Evolutionary conservation across 2,797 vertebrate genomes (phyloP).

Genomic region (Cacajao melanocephalus): DNA sequence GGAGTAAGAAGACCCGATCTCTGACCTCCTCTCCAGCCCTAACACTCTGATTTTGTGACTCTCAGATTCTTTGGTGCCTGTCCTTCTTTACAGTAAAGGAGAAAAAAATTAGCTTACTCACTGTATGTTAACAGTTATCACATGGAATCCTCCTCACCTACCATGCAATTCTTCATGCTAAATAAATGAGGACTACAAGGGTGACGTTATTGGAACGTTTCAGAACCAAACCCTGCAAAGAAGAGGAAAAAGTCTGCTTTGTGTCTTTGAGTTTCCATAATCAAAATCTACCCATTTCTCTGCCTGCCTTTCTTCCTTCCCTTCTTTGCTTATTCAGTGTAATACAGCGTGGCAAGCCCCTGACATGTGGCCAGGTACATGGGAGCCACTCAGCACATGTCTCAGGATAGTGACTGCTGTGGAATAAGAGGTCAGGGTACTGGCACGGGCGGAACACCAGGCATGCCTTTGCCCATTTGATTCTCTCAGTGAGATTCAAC

Average conservation of each 20-base stretch:
- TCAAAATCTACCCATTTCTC: background rate
- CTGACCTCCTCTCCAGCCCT: background rate
- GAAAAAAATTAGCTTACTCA: background rate
- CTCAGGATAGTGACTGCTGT: rapidly evolving
- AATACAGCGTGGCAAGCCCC: rapidly evolving
- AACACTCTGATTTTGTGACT: background rate
- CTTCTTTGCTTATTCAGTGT: too few species aligned
- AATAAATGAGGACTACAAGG: background rate
- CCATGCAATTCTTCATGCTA: background rate
- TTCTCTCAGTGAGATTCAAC: background rate
- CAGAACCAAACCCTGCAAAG: background rate
- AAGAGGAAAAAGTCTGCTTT: background rate
- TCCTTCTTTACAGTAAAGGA: background rate
- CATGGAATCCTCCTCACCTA: background rate
- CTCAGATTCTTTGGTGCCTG: background rate
- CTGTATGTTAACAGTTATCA: background rate
- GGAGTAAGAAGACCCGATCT: background rate
- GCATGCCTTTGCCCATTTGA: background rate
- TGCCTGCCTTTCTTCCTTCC: background rate
- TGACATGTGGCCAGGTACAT: rapidly evolving
- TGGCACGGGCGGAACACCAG: background rate
- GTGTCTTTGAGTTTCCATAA: rapidly evolving
- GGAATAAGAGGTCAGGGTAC: background rate
- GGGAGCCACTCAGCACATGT: rapidly evolving
- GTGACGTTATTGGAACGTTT: background rate